Conservation (phyloP, 2,113 vertebrate species). For the Symphodus melops region DNA sequence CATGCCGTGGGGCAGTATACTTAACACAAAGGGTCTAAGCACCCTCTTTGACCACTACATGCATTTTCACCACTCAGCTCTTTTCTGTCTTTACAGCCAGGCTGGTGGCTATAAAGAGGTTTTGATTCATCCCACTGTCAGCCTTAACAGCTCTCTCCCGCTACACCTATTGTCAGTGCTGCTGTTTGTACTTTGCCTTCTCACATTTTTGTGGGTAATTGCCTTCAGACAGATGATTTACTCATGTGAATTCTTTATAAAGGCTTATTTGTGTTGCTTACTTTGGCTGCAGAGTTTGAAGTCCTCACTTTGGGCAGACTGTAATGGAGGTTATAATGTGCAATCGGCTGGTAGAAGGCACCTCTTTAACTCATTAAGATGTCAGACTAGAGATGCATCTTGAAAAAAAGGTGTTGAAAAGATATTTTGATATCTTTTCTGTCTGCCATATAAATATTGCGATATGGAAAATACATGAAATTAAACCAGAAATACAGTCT, state of each 20-base stretch:
- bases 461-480: too few relatives aligned
- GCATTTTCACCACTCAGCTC: conserved; percentile 74
- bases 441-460: too few relatives aligned
- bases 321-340: conserved; percentile 52
- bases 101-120: conserved; percentile 61
- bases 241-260: conserved; percentile 17
- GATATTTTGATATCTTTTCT: too few relatives aligned
- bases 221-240: conserved; percentile 24
- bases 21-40: conserved; percentile 81
- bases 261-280: conserved; percentile 19
- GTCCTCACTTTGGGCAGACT: conserved; percentile 22
- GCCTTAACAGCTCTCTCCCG: conserved; percentile 39
- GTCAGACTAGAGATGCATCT: not conserved
- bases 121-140: conserved; percentile 47
- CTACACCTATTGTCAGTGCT: conserved; percentile 41
- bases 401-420: too few relatives aligned
- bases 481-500: too few relatives aligned
- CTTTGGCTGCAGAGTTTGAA: not conserved
- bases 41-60: conserved; percentile 72
- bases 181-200: conserved; percentile 36
- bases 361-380: conserved; percentile 52
- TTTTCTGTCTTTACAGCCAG: conserved; percentile 69
- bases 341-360: conserved; percentile 42
- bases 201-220: conserved; percentile 36
- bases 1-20: conserved; percentile 69